Evolutionary conservation across 2,797 vertebrate species (phyloP).

Genomic region (Phyllotis vaccarum): DNA sequence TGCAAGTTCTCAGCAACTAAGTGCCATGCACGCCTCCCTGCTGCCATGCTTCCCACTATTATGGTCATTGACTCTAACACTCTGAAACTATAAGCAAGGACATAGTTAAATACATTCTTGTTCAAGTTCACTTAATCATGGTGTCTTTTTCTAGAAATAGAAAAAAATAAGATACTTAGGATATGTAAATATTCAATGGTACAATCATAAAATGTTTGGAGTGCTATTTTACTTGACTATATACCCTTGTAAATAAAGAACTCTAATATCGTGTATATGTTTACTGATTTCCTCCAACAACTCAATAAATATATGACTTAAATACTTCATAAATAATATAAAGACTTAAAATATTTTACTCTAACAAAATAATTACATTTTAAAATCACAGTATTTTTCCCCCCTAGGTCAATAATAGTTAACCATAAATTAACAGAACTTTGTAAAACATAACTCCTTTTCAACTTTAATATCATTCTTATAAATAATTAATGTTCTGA

Average conservation of each 20-base stretch:
- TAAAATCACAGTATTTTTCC: neutral
- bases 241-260: constrained; percentile 26
- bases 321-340: neutral
- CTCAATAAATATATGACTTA: neutral
- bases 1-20: neutral
- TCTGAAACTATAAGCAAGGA: neutral
- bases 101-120: neutral
- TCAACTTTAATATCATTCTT: neutral
- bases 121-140: neutral
- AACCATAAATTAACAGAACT: neutral
- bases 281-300: neutral
- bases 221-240: neutral
- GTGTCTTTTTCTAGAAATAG: neutral
- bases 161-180: neutral
- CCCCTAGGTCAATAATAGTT: neutral
- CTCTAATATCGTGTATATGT: neutral
- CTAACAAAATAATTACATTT: neutral
- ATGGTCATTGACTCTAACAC: neutral
- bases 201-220: neutral
- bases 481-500: neutral
- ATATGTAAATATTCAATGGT: neutral
- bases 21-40: neutral
- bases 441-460: neutral
- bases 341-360: neutral
- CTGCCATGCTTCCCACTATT: neutral